Conservation (phyloP, 2,888 invertebrate species). For the Allygus modestus region DNA sequence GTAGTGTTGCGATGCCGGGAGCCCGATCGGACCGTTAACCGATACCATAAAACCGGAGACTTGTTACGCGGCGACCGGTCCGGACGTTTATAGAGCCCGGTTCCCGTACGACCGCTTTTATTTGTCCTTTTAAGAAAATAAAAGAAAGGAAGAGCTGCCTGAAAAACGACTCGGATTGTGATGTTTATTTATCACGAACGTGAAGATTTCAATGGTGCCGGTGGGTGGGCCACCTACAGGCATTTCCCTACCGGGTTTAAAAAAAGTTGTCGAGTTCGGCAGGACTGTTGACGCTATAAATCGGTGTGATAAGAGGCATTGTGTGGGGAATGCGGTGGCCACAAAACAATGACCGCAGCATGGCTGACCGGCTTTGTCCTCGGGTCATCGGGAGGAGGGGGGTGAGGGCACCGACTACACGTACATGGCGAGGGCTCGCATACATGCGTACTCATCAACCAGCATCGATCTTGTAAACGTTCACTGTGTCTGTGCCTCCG, state of each 20-base stretch:
- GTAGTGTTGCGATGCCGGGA: slow-evolving; percentile 51
- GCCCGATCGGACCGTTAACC: slow-evolving; percentile 53
- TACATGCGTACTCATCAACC: not conserved
- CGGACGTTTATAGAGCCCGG: slow-evolving; percentile 58
- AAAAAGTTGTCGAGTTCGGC: slow-evolving; percentile 60
- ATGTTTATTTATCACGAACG: slow-evolving; percentile 64
- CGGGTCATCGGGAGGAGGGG: slow-evolving; percentile 13
- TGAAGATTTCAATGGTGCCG: slow-evolving; percentile 63
- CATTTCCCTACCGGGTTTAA: slow-evolving; percentile 60
- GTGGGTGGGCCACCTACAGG: slow-evolving; percentile 61
- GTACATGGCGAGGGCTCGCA: not conserved
- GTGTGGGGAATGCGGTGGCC: slow-evolving; percentile 57
- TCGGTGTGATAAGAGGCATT: slow-evolving; percentile 57
- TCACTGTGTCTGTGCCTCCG: too few species aligned
- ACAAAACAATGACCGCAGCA: slow-evolving; percentile 59
- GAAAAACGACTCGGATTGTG: slow-evolving; percentile 36
- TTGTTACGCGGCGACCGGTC: slow-evolving; percentile 45
- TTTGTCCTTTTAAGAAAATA: slow-evolving; percentile 60
- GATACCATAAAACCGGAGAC: slow-evolving; percentile 55
- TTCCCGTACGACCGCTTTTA: slow-evolving; percentile 63
- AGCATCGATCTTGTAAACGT: too few species aligned
- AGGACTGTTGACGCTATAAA: slow-evolving; percentile 58
- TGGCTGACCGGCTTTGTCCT: slow-evolving; percentile 57
- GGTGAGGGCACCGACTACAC: not conserved
- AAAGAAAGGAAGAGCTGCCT: slow-evolving; percentile 55